phyloP scores from a whole-genome alignment of 2,888 invertebrate species.

The Chrysina gloriosa region DNA sequence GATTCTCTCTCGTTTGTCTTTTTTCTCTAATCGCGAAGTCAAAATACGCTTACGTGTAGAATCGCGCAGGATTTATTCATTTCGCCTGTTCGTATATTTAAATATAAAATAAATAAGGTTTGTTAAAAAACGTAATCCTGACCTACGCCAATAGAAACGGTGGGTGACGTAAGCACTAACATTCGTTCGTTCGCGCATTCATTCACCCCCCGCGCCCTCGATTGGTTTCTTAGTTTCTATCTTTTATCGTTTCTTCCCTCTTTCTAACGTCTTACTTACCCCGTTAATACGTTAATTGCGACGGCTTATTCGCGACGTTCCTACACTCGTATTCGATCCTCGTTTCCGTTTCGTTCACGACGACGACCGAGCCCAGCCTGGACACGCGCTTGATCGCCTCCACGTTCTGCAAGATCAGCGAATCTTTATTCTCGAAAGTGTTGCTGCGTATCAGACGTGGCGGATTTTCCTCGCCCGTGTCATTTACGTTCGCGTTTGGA shows the following conservation, averaged over 20 bases:
- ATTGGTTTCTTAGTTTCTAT: too few species aligned
- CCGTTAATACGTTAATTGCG: slow-evolving; percentile 38
- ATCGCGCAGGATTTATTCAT: too few species aligned
- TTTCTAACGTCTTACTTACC: too few species aligned
- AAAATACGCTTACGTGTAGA: too few species aligned
- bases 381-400: slow-evolving; percentile 64
- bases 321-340: slow-evolving; percentile 28
- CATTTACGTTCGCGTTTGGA: slow-evolving; percentile 20
- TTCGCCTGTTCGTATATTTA: too few species aligned
- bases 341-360: slow-evolving; percentile 57
- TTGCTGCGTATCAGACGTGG: slow-evolving; percentile 70
- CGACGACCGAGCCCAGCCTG: slow-evolving; percentile 67
- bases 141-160: too few species aligned
- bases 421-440: slow-evolving; percentile 71
- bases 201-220: too few species aligned
- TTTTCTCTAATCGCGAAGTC: neutral
- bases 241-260: slow-evolving; percentile 1
- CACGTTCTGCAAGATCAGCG: slow-evolving; percentile 50
- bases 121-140: too few species aligned
- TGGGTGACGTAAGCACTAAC: too few species aligned
- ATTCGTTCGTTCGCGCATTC: too few species aligned
- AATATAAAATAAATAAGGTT: too few species aligned
- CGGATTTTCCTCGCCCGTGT: slow-evolving; percentile 7
- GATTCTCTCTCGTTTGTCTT: neutral
- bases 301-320: slow-evolving; percentile 16